phyloP scores from a whole-genome alignment of 2,888 invertebrate species.

The Mylabris sibirica region DNA sequence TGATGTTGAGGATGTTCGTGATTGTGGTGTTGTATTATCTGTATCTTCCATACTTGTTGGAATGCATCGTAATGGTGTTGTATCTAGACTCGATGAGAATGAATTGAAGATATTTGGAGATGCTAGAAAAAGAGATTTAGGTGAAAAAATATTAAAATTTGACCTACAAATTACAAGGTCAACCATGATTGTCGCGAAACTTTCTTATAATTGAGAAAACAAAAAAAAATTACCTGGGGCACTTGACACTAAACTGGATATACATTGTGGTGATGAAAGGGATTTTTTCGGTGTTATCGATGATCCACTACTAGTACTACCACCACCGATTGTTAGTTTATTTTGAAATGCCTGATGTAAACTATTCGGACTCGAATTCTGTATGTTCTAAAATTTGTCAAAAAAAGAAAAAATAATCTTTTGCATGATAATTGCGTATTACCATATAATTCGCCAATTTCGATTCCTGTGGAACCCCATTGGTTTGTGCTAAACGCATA shows the following conservation, averaged over 20 bases:
- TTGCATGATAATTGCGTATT: constrained; percentile 39
- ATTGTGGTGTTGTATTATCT: constrained; percentile 39
- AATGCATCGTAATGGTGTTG: constrained; percentile 45
- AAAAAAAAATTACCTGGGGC: constrained; percentile 28
- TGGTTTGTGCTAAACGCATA: constrained; percentile 71
- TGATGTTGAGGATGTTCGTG: constrained; percentile 31
- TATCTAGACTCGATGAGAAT: constrained; percentile 51
- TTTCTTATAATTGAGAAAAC: too few relatives aligned
- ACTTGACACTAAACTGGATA: constrained; percentile 33
- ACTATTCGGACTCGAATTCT: constrained; percentile 49
- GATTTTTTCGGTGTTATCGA: constrained; percentile 62
- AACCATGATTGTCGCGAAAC: background rate
- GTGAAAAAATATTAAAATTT: constrained; percentile 40
- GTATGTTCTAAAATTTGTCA: constrained; percentile 46
- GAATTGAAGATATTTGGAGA: constrained; percentile 60
- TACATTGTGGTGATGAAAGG: constrained; percentile 61
- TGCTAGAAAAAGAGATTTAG: constrained; percentile 25
- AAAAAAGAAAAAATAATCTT: background rate
- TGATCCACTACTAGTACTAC: constrained; percentile 37
- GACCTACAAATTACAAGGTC: constrained; percentile 14
- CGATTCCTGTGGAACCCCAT: constrained; percentile 83
- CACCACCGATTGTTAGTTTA: constrained; percentile 46
- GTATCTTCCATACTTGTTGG: constrained; percentile 46
- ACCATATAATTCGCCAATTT: constrained; percentile 88
- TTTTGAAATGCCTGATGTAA: constrained; percentile 52